Conservation (phyloP, 2,113 vertebrate genomes). For the Miniopterus natalensis region DNA sequence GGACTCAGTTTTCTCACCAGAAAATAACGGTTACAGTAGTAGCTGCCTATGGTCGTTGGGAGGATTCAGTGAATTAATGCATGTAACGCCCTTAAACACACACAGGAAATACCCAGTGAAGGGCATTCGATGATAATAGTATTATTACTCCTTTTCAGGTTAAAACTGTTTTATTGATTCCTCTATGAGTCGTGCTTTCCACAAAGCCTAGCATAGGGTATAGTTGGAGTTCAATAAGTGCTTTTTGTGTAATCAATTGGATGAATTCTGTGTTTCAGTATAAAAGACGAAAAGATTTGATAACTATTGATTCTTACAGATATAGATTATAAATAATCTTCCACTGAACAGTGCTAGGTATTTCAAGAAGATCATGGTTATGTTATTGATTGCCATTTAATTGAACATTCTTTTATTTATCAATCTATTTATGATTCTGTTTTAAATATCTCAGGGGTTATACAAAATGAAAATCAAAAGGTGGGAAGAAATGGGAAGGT, state of each 20-base stretch:
- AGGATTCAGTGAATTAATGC: neutral
- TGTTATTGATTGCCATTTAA: neutral
- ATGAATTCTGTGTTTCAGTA: constrained; percentile 1
- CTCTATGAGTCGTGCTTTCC: neutral
- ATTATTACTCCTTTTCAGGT: neutral
- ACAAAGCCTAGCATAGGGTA: accelerated
- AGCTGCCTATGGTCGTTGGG: neutral
- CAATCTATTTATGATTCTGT: neutral
- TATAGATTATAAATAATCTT: neutral
- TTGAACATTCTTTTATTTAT: neutral
- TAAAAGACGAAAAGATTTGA: constrained; percentile 2
- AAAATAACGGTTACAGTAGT: neutral
- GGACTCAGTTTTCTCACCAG: neutral
- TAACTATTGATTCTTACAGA: neutral
- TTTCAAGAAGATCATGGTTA: neutral
- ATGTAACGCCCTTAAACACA: neutral
- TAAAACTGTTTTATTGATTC: neutral
- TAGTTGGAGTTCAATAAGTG: neutral
- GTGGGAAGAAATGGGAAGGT: neutral
- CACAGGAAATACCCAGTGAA: neutral
- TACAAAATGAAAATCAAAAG: constrained; percentile 31
- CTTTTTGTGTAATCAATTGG: neutral
- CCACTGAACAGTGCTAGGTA: neutral
- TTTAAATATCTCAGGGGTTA: neutral
- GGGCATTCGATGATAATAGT: neutral